Base-by-base conservation (phyloP, 2,113 vertebrate genomes). In the Poecile atricapillus region DNA sequence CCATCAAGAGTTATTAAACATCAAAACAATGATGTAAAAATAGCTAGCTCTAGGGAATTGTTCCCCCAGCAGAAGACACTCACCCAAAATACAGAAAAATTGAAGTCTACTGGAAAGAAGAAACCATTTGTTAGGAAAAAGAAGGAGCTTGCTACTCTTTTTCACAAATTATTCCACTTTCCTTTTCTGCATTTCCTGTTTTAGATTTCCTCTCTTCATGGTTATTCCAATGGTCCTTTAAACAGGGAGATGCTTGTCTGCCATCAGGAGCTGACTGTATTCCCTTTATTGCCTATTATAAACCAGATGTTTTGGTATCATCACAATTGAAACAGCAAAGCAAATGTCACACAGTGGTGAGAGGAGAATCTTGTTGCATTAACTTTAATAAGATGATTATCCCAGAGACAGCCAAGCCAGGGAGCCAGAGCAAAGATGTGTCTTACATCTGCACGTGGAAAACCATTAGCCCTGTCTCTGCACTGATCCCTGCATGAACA, bases 21-120 rank as follows among this genome's bases (percentile, higher is more conserved):
- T 69, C 71, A 89, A 90, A 94, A 86, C n/a, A 83, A 49, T n/a
- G 1, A 18, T 55, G 67, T 31, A 59, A 92, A 92, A 92, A 65
- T 65, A 65, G 10, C 28, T 74, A 41, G 0, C 46, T 80, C 22
- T 77, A 30, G 83, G 46, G 63, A 91, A 69, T 49, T 56, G 2
- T 13, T 77, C 14, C 11, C 19, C 7, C 35, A 63, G 28, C 10
- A 43, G 69, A 58, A 87, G 47, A 55, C n/a, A 69, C 4, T 65
- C 13, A 24, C 9, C 21, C 15, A 50, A 55, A 84, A 49, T 78
- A 44, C 9, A 9, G 17, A 74, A 37, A 22, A 77, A 11, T 30
- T 80, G 12, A 49, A 80, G 13, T 69, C 19, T 58, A 49, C 47
- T 37, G 83, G 23, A 86, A 27, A 63, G 62, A 84, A 64, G 13